phyloP scores from a whole-genome alignment of 2,797 vertebrate genomes.

The Pangasius krempfi region DNA sequence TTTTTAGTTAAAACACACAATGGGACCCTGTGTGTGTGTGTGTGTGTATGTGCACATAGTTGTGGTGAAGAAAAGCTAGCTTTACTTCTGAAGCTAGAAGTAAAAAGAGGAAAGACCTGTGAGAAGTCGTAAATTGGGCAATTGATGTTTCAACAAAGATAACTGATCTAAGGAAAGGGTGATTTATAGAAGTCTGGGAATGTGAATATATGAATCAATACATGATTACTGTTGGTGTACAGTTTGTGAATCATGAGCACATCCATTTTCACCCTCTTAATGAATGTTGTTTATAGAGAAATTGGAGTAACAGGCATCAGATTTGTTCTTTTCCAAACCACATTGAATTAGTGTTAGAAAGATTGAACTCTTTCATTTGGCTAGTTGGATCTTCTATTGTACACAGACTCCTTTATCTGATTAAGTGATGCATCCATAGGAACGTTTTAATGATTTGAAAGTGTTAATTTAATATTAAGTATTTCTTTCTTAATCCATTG shows the following conservation, averaged over 20 bases:
- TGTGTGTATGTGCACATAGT: not conserved
- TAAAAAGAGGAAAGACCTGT: not conserved
- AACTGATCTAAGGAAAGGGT: not conserved
- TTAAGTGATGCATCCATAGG: slow-evolving; percentile 12
- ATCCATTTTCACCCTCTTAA: slow-evolving; percentile 34
- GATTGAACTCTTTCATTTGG: not conserved
- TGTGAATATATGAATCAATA: slow-evolving; percentile 49
- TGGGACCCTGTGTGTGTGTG: not conserved
- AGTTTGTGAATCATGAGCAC: slow-evolving; percentile 10
- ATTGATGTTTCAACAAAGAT: not conserved
- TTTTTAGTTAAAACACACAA: not conserved
- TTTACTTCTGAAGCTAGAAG: not conserved
- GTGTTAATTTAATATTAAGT: not conserved
- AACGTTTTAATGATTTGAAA: not conserved
- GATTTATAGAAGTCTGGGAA: slow-evolving; percentile 21
- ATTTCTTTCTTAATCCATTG: not conserved
- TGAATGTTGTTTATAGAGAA: slow-evolving; percentile 29
- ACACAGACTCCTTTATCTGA: not conserved
- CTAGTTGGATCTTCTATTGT: not conserved
- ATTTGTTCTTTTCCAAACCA: slow-evolving; percentile 38
- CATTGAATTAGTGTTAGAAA: not conserved
- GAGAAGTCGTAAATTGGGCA: too few species aligned
- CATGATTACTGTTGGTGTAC: slow-evolving; percentile 25
- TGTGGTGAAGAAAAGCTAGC: not conserved
- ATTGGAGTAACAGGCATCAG: slow-evolving; percentile 27